Base-by-base conservation (phyloP, 2,113 vertebrate genomes). In the Bagarius yarrelli region DNA sequence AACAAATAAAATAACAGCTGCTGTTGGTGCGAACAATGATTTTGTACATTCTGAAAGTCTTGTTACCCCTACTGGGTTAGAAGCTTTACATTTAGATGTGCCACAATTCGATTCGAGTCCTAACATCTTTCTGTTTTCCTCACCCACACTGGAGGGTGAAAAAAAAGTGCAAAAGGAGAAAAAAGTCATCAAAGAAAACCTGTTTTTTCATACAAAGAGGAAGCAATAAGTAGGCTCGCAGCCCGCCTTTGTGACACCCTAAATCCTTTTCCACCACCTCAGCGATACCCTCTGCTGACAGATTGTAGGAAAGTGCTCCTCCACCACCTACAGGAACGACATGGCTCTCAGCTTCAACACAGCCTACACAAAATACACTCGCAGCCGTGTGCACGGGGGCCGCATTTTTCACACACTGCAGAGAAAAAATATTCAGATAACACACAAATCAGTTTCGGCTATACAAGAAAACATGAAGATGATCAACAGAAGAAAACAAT, bases 251-350 rank as follows among this genome's bases (percentile, higher is more conserved):
- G 89, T 75, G 77, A 82, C 16, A 76, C 78, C 34, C 67, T 95
- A 50, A 82, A 84, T 74, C 84, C 93, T 23, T 90, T 88, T 52
- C 90, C 90, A 2, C 61, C 81, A 40, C 88, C 92, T 21, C 89
- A 81, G 15, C 87, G 84, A 66, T 88, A 90, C 71, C 86, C 91
- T 75, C 86, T 94, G 70, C 57, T 93, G 16, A 85, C 85, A 11
- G 92, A 96, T 71, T 90, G 86, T 81, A 94, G 90, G 70, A 87
- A 90, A 52, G 76, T 84, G 0, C 87, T 97, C 14, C 13, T 93
- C 70, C 83, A 86, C 25, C 81, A 86, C 40, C 86, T 96, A 53
- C 85, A 74, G 74, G 82, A 91, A 61, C 86, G 85, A 0, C 92
- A 95, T n/a, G 91, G 92, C n/a, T 80, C 83, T 14, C 64, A 83